A percentile compares a stretch with the other conserved stretches of the same genome.
Conservation (phyloP, 2,113 vertebrate genomes). For the Syrrhaptes paradoxus region DNA sequence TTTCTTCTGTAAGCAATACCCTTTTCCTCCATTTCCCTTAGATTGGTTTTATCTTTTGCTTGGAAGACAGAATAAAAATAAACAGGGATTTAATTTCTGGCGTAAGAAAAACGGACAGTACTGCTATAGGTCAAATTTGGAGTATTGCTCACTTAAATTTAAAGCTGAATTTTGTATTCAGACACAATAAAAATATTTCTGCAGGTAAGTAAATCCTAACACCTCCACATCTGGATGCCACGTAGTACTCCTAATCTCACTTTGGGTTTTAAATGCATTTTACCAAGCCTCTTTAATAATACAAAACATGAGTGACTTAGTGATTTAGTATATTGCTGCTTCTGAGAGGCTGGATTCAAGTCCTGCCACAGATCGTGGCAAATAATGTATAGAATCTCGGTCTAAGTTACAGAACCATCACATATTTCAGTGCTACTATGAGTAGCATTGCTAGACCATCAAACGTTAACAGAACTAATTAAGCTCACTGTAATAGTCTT, state of each 20-base stretch:
- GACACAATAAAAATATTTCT: background rate
- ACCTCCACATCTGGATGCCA: background rate
- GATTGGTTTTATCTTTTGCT: background rate
- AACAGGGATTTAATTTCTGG: background rate
- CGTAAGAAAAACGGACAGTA: background rate
- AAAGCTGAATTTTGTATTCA: background rate
- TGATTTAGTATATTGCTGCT: background rate
- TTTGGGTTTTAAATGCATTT: background rate
- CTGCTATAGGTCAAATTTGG: background rate
- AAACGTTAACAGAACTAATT: background rate
- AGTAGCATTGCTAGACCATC: background rate
- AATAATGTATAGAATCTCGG: background rate
- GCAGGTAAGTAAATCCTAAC: background rate
- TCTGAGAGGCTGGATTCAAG: background rate
- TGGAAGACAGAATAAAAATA: background rate
- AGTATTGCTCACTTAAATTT: background rate
- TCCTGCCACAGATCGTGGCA: background rate
- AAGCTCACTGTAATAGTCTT: background rate
- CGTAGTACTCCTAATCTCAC: background rate
- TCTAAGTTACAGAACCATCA: background rate
- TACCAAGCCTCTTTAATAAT: background rate
- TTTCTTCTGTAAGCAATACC: background rate
- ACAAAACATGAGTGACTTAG: background rate
- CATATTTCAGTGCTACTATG: background rate
- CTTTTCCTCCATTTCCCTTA: background rate